A percentile compares a stretch with the other conserved stretches of the same genome.
These are phyloP conservation scores for Saimiri boliviensis DNA, from an alignment of 2,113 vertebrate species.

Conservation along the genomic window DNA sequence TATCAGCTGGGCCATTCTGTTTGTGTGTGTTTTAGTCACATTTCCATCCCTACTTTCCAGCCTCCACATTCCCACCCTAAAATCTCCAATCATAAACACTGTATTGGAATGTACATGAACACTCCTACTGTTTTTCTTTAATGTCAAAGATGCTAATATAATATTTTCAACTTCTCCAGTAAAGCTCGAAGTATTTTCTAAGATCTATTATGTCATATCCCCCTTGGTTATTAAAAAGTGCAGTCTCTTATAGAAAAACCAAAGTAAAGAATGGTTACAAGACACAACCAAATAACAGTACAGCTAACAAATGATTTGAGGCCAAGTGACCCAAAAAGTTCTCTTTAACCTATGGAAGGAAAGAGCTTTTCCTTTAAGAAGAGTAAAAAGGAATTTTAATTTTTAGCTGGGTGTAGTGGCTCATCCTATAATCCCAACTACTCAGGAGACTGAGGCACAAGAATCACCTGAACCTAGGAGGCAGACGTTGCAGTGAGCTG, in stretches of 20 bases:
- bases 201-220: not conserved
- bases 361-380: slow-evolving; percentile 36
- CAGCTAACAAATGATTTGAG: not conserved
- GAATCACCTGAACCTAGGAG: too few species aligned
- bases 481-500: too few species aligned
- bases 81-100: not conserved
- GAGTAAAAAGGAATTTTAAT: not conserved
- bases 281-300: not conserved
- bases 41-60: not conserved
- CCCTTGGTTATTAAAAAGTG: slow-evolving; percentile 1
- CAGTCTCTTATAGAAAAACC: not conserved
- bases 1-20: not conserved
- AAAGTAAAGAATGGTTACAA: slow-evolving; percentile 9
- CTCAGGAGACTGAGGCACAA: too few species aligned
- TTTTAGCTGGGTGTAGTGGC: not conserved
- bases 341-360: not conserved
- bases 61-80: not conserved
- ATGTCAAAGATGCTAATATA: not conserved
- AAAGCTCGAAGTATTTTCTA: not conserved
- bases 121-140: not conserved
- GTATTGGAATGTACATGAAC: not conserved
- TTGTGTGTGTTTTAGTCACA: not conserved
- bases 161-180: not conserved
- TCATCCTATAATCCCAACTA: too few species aligned
- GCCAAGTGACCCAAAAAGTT: not conserved